Percentiles rank a stretch among this genome's conserved stretches.
Conservation (phyloP, 92 coral and sea anemone species). For the Plumapathes pennacea region DNA sequence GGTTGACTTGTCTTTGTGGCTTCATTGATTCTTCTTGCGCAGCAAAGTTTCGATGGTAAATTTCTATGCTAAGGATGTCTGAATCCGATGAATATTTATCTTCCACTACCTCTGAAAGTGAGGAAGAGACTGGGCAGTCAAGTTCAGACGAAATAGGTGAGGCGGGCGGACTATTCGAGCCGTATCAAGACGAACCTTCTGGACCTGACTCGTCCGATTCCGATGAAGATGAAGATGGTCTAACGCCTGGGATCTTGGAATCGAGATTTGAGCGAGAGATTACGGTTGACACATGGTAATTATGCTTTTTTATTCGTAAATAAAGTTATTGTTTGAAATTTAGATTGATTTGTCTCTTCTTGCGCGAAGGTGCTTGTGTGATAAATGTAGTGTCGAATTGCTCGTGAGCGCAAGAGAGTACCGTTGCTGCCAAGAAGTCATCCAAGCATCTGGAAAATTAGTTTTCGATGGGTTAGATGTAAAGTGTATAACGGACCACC, state of each 20-base stretch:
- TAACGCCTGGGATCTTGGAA: neutral
- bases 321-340: neutral
- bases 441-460: slow-evolving; percentile 2
- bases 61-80: too few relatives aligned
- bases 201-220: neutral
- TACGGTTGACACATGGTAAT: slow-evolving; percentile 5
- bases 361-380: slow-evolving; percentile 24
- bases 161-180: slow-evolving; percentile 7
- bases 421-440: slow-evolving; percentile 38
- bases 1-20: too few relatives aligned
- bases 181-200: slow-evolving; percentile 1
- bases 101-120: slow-evolving; percentile 1
- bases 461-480: slow-evolving; percentile 5
- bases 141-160: slow-evolving; percentile 3
- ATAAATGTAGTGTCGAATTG: slow-evolving; percentile 4
- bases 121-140: neutral
- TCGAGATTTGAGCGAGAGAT: slow-evolving; percentile 8
- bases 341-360: too few relatives aligned
- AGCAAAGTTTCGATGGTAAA: too few relatives aligned
- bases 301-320: too few relatives aligned
- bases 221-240: slow-evolving; percentile 12
- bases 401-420: slow-evolving; percentile 18
- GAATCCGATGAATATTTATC: too few relatives aligned
- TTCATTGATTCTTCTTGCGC: too few relatives aligned
- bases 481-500: slow-evolving; percentile 16